Base-by-base conservation (phyloP, 2,797 vertebrate species). In the Erethizon dorsatum region DNA sequence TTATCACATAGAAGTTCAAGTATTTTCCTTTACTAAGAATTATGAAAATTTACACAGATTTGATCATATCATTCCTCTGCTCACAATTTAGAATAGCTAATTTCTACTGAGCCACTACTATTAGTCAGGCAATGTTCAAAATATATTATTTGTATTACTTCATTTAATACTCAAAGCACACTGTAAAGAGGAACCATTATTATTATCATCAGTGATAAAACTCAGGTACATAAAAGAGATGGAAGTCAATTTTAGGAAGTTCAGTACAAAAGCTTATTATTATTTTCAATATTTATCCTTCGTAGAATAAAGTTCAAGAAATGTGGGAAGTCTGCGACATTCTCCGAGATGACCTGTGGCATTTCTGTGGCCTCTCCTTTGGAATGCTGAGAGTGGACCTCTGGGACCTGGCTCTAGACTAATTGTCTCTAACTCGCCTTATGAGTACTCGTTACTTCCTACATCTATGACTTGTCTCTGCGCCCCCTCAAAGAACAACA, bases 61-160 rank as follows among this genome's bases (percentile, higher is more conserved):
- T n/a, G 17, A 45, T 85, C 22, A 75, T 1, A 7, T 92, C 22
- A 83, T 14, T 88, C 17, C 24, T 91, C 45, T 75, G 37, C 65
- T 96, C 50, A 91, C 52, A 87, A 69, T 77, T 77, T 82, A 75
- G 45, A 86, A 90, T 22, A 90, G 24, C 28, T 88, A 57, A 63
- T 77, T 91, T 93, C 69, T 69, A 52, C 8, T 65, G 54, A 89
- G n/a, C n/a, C 94, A 78, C 84, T 90, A 69, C n/a, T 56, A 78
- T 65, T 92, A 90, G 47, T 52, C 83, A 91, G 73, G 31, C 1
- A 92, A 37, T 91, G 52, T 88, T 92, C 73, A 85, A 94, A 14
- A 59, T 71, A 77, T 82, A 91, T 88, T 82, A 88, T 5, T 9
- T 82, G 24, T 45, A 73, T 75, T 75, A 47, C 3, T 2, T 93